Conservation (phyloP, 2,797 vertebrate genomes). For the Dallia pectoralis region DNA sequence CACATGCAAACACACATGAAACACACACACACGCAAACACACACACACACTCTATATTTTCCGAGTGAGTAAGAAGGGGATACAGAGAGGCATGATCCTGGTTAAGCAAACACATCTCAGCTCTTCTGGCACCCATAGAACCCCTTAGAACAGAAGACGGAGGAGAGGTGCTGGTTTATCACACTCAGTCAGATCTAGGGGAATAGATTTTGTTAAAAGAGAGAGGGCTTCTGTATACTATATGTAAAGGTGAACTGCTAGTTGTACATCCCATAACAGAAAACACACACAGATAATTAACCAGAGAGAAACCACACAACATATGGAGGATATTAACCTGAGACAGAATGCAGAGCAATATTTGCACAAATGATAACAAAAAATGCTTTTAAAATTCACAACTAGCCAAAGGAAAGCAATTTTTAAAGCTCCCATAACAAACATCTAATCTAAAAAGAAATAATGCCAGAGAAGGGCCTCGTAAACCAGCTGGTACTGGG, state of each 20-base stretch:
- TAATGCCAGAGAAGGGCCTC: no score
- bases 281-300: slow-evolving; percentile 21
- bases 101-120: slow-evolving; percentile 67
- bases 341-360: slow-evolving; percentile 9
- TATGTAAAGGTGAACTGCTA: no score
- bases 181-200: not conserved
- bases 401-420: no score
- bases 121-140: slow-evolving; percentile 61
- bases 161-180: not conserved
- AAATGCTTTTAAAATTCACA: no score
- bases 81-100: slow-evolving; percentile 67
- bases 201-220: not conserved
- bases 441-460: no score
- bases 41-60: slow-evolving; percentile 24
- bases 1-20: not conserved
- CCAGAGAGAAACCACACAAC: slow-evolving; percentile 27
- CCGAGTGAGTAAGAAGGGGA: slow-evolving; percentile 39
- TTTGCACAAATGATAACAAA: not conserved
- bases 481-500: no score
- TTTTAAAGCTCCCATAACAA: no score
- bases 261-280: not conserved
- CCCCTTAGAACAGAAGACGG: slow-evolving; percentile 11
- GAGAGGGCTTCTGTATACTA: not conserved
- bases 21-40: not conserved
- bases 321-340: slow-evolving; percentile 14